Evolutionary conservation across 2,797 vertebrate genomes (phyloP), one percentile per base, ranked within the genome.

Genomic region (Stomatorhinus walkeri): DNA sequence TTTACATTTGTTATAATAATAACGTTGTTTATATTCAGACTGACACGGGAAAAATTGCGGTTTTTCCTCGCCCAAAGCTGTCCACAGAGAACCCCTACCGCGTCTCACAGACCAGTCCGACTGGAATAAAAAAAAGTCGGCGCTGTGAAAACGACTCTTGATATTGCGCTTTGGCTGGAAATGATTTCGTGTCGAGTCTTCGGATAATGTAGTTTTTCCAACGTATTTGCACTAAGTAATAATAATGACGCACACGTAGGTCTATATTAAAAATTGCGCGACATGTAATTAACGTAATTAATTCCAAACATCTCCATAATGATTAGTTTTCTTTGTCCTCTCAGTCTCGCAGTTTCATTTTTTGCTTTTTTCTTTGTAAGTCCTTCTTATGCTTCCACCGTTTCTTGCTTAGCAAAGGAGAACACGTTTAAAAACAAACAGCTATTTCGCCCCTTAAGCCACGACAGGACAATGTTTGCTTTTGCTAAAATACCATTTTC

Each of bases 401-500:
- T 94, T 94, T 93, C 94, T 93, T 88, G 2, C 91, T 92, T 92
- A 94, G 93, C 94, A 94, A 94, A 94, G 92, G 94, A 94, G 94
- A 95, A 93, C 93, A 96, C 94, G 95, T 95, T 96, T 96, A 94
- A 96, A 96, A 94, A 94, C 94, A 97, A 98, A 98, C 96, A 96
- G 95, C 95, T 96, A 95, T 96, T 94, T 94, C 94, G 95, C 94
- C 95, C 93, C 95, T 95, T 96, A 97, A 97, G 95, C 93, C 95
- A 92, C 94, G 96, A 94, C 95, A 94, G 95, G 96, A 97, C 97
- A 99, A 98, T 99, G 98, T 99, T 99, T 98, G 97, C 98, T 96
- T 97, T 98, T 93, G 94, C 96, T 98, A 98, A 97, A 99, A 98
- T 99, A 98, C 96, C 96, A 98, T 99, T 99, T 97, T 98, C 96